Conservation (phyloP, 1,140 invertebrate genomes). For the Littorina saxatilis region DNA sequence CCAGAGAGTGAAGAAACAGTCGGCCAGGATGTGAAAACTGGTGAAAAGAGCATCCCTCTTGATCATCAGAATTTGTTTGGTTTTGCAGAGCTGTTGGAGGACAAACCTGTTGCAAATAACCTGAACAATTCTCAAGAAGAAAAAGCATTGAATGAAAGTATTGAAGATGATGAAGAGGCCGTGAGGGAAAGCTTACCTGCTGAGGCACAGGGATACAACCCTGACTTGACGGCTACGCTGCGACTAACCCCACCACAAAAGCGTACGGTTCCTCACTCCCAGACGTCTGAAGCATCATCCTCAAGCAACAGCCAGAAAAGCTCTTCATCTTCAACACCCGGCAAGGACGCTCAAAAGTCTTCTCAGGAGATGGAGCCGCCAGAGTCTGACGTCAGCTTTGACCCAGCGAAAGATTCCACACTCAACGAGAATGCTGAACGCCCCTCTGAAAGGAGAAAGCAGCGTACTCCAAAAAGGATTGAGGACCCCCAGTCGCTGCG, state of each 20-base stretch:
- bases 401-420: slow-evolving; percentile 10
- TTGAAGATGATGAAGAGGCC: not conserved
- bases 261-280: not conserved
- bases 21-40: not conserved
- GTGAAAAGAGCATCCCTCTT: not conserved
- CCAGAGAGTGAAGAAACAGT: too few species aligned
- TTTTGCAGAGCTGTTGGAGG: slow-evolving; percentile 15
- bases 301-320: not conserved
- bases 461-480: slow-evolving; percentile 54
- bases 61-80: not conserved
- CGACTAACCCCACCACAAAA: not conserved
- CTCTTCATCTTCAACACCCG: too few species aligned
- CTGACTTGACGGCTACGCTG: not conserved
- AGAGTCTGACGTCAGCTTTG: not conserved
- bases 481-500: slow-evolving; percentile 1
- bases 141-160: not conserved
- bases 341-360: not conserved
- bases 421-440: slow-evolving; percentile 35
- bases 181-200: not conserved
- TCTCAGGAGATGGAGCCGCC: not conserved
- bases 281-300: not conserved
- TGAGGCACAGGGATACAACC: not conserved
- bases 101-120: not conserved
- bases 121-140: not conserved
- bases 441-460: slow-evolving; percentile 57